Evolutionary conservation across 2,888 invertebrate species (phyloP), one percentile per base, ranked within the genome.

Genomic region (Cybosia mesomella): DNA sequence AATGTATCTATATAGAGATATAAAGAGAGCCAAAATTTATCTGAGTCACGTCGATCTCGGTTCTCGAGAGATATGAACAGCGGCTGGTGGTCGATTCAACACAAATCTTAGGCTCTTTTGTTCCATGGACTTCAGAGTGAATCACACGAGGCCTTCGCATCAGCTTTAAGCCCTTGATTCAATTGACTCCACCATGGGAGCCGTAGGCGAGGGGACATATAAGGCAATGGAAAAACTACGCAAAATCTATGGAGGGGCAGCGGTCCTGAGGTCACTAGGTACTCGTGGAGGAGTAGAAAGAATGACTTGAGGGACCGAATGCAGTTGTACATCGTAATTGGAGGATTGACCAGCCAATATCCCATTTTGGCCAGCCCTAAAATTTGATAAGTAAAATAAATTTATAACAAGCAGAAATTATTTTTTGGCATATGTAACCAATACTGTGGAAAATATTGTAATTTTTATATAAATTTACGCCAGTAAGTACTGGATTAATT

Each of bases 301-400:
- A 28, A 28, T 28, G 28, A 28, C 5, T 28, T 28, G 28, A 4
- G 28, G 2, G 28, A 28, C 28, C 28, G 28, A 28, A 5, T 28
- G 28, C 28, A 28, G 28, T 28, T n/a, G n/a, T n/a, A n/a, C n/a
- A n/a, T n/a, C n/a, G n/a, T n/a, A n/a, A n/a, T n/a, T n/a, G n/a
- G n/a, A n/a, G n/a, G 28, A 4, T 2, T 28, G 28, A 28, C 3
- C 28, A 2, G n/a, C n/a, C 49, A n/a, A n/a, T n/a, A 9, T 49
- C n/a, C n/a, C 24, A 18, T 13, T 57, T 57, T 54, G 59, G 81
- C 28, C 82, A 85, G 64, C 85, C 85, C 83, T 85, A 67, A 43
- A 21, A 55, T 28, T 70, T 67, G 71, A n/a, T n/a, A n/a, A n/a
- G 7, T 72, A 66, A 79, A 78, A 70, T 74, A 66, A 70, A 78